A percentile compares a stretch with the other conserved stretches of the same genome.
Evolutionary conservation across 2,888 invertebrate genomes (phyloP).

Genomic region (Hemithea aestivaria): DNA sequence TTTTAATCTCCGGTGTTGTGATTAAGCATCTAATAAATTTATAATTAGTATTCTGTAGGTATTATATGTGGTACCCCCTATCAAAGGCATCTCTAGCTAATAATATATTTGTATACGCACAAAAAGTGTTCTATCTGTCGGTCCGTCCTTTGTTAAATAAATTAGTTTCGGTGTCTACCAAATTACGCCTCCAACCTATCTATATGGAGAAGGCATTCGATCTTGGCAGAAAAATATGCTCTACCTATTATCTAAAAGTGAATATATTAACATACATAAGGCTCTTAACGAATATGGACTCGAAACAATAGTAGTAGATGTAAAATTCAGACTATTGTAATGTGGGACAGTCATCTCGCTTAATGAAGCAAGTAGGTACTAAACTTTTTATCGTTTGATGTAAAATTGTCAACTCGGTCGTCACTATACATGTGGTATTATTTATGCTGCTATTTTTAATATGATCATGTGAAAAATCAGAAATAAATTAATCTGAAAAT

Average conservation of each 20-base stretch:
- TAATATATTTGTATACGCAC: conserved; percentile 71
- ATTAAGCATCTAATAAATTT: conserved; percentile 11
- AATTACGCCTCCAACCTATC: conserved; percentile 77
- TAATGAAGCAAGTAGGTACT: no score
- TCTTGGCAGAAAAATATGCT: conserved; percentile 72
- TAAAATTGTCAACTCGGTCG: no score
- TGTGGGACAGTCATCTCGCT: no score
- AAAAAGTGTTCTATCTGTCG: conserved; percentile 75
- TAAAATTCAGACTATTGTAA: no score
- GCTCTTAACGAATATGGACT: conserved; percentile 62
- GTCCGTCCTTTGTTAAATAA: conserved; percentile 78
- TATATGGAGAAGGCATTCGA: conserved; percentile 67
- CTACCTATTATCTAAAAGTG: conserved; percentile 65
- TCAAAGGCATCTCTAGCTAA: conserved; percentile 26
- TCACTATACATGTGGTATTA: no score
- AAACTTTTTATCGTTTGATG: no score
- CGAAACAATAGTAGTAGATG: conserved; percentile 68
- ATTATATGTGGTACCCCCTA: conserved; percentile 6
- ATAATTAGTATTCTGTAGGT: conserved; percentile 11
- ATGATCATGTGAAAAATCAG: no score
- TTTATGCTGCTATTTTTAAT: no score
- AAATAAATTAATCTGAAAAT: no score
- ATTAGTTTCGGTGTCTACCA: conserved; percentile 81
- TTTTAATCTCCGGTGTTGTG: no score
- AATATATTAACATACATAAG: conserved; percentile 73